Evolutionary conservation across 1,140 invertebrate genomes (phyloP), one percentile per base, ranked within the genome.

Genomic region (Drosophila grimshawi): DNA sequence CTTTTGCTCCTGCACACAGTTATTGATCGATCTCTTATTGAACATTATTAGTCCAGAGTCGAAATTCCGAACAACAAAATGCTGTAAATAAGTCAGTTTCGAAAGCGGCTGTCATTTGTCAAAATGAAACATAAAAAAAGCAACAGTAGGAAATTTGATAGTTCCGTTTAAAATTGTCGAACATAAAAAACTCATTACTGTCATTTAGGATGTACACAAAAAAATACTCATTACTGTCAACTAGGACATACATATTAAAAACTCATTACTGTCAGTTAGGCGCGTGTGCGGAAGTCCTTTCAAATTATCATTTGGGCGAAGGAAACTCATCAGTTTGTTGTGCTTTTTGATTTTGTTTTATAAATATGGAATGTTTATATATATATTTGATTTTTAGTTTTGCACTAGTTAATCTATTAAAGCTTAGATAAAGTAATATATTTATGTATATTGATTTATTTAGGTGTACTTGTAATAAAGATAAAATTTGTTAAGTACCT

Each of bases 401-500:
- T 51, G 85, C 85, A 85, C 85, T 88, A 74, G 37, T 69, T 56
- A 88, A 85, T 81, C 85, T 88, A 88, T 88, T 88, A 88, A 88
- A 89, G 85, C 85, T 88, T 89, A 88, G 80, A 70, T 78, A 88
- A 89, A 78, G 78, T 75, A 71, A 85, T 85, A 52, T 66, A 64
- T 61, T 29, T n/a, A 35, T 53, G 46, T 51, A 39, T 66, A 30
- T 66, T 19, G 19, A 33, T 53, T 66, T 86, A 46, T 70, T 19
- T 19, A 19, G 45, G 72, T 81, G 45, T 81, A 81, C 62, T 69
- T 72, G 74, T 85, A 86, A 80, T 89, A 88, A 88, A 88, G 81
- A 89, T 88, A 88, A 88, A 88, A 89, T 89, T 85, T 85, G 61
- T 75, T 74, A 81, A 85, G 85, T 88, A 88, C 85, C 85, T 74